A percentile compares a stretch with the other conserved stretches of the same genome.
These are phyloP conservation scores for Chloroclystis v-ata DNA, from an alignment of 2,888 invertebrate genomes.

Conservation along the genomic window DNA sequence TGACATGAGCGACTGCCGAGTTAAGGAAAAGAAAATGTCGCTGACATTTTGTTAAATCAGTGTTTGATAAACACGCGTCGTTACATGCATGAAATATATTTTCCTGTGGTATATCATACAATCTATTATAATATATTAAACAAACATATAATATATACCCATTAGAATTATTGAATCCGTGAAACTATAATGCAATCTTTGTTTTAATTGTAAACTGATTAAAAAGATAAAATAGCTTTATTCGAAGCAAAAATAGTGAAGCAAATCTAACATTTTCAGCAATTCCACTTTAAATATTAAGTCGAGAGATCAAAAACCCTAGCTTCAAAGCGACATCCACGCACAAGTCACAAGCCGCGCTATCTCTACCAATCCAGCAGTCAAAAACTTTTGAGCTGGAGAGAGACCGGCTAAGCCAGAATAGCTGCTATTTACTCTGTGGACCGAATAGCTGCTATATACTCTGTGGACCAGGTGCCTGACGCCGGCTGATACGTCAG, in stretches of 20 bases:
- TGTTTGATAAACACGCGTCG: conserved; percentile 4
- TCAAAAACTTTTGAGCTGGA: conserved; percentile 62
- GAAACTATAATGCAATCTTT: too few relatives aligned
- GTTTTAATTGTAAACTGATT: too few relatives aligned
- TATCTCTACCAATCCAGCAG: conserved; percentile 49
- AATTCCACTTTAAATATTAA: too few relatives aligned
- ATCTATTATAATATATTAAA: too few relatives aligned
- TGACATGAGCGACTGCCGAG: conserved; percentile 40
- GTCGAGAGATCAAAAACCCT: not conserved
- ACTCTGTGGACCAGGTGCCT: conserved; percentile 34
- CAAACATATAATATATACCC: too few relatives aligned
- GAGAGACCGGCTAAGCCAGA: conserved; percentile 50
- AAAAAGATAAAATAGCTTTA: too few relatives aligned
- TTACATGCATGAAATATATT: conserved; percentile 1
- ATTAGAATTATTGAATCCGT: too few relatives aligned
- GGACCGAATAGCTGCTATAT: conserved; percentile 1
- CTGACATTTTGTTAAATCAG: conserved; percentile 5
- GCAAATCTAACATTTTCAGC: too few relatives aligned
- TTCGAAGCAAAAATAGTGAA: too few relatives aligned
- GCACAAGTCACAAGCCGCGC: conserved; percentile 37
- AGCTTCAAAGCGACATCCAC: conserved; percentile 11
- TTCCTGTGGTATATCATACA: not conserved
- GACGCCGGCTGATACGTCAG: conserved; percentile 64
- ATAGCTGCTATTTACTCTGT: conserved; percentile 1
- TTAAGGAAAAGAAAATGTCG: conserved; percentile 14